Base-by-base conservation (phyloP, 2,797 vertebrate species). In the Gymnothorax javanicus region DNA sequence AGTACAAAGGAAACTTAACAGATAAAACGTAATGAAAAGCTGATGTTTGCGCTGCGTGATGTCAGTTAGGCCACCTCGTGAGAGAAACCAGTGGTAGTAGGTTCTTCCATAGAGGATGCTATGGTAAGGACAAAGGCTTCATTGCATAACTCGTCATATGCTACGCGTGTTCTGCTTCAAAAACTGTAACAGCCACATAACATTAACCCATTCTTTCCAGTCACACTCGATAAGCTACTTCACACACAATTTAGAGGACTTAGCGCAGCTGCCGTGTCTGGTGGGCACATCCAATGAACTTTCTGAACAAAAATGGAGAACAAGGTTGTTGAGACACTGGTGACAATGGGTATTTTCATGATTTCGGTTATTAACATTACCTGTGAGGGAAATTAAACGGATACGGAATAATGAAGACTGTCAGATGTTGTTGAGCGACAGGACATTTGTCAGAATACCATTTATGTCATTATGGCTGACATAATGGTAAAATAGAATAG, bases 1-100 rank as follows among this genome's bases (percentile, higher is more conserved):
- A 52, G 50, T 54, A 79, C 50, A 79, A 77, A 15, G 33, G 33
- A 27, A 77, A 50, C 11, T 77, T 33, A 50, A 27, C 20, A 50
- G 27, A 7, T 20, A 52, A 50, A 20, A n/a, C 86, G 50, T 91
- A 90, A 93, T 90, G 86, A 88, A 91, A 87, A 88, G 90, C 89
- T 43, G 87, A 89, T 92, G 88, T 90, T 90, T 89, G 85, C 79
- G 27, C 75, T 87, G 84, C 58, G 84, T 87, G 81, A 84, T 87
- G 88, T 90, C 90, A 91, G 92, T 88, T 91, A 89, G 25, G 58
- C 17, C 23, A 60, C 50, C 56, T 60, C 82, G 50, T 77, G 27
- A 56, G 27, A n/a, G 33, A 88, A 86, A 17, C 73, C 64, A 81
- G 54, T 25, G 64, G 82, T 77, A 17, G n/a, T 58, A 82, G 58